Conservation (phyloP, 1,140 invertebrate species). For the Hylaeus volcanicus region DNA sequence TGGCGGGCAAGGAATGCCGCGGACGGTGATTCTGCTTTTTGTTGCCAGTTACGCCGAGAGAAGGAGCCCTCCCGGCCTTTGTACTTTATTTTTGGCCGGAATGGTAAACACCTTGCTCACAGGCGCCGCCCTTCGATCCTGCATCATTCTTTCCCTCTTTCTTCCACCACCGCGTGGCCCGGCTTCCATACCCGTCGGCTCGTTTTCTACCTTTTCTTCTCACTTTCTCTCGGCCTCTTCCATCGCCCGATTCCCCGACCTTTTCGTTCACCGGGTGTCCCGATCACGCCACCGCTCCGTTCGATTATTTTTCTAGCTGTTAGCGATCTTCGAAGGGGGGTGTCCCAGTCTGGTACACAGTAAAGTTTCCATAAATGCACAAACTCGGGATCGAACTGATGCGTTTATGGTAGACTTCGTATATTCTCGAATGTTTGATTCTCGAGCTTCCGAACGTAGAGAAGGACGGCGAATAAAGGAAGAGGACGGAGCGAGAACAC, state of each 20-base stretch:
- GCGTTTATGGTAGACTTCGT: too few species aligned
- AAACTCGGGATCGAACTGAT: too few species aligned
- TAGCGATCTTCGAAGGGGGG: too few species aligned
- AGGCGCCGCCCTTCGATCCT: slow-evolving; percentile 73
- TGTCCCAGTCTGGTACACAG: too few species aligned
- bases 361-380: too few species aligned
- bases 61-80: slow-evolving; percentile 51
- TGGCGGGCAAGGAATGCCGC: slow-evolving; percentile 62
- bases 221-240: slow-evolving; percentile 41
- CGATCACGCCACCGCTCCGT: too few species aligned
- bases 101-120: slow-evolving; percentile 79
- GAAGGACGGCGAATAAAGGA: too few species aligned
- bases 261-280: slow-evolving; percentile 15
- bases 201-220: slow-evolving; percentile 41
- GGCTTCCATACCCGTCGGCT: slow-evolving; percentile 18
- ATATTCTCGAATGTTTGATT: too few species aligned
- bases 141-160: slow-evolving; percentile 59
- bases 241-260: background rate
- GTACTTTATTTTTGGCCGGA: slow-evolving; percentile 77
- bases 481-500: too few species aligned
- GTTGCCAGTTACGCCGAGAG: slow-evolving; percentile 68
- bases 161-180: slow-evolving; percentile 8
- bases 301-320: too few species aligned
- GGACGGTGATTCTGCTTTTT: slow-evolving; percentile 70
- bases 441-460: too few species aligned